Percentiles rank a stretch among this genome's conserved stretches.
Evolutionary conservation across 1,140 invertebrate species (phyloP).

Genomic region (Drosophila kikkawai): DNA sequence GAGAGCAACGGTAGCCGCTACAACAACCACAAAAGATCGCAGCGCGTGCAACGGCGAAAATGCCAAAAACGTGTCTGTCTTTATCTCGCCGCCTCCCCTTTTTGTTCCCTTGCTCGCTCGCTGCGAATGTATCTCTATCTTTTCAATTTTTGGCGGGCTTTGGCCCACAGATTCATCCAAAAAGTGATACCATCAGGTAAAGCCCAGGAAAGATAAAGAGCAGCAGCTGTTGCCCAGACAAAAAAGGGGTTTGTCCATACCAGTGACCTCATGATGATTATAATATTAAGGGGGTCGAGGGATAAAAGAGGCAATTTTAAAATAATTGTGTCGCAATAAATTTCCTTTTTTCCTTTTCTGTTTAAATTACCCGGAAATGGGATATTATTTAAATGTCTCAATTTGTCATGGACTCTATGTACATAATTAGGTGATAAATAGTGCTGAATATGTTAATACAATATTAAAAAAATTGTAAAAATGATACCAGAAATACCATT

Average conservation of each 20-base stretch:
- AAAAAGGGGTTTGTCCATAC: conserved; percentile 51
- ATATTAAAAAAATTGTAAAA: neutral
- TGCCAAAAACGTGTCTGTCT: conserved; percentile 68
- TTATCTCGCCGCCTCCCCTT: conserved; percentile 24
- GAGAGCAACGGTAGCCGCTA: conserved; percentile 34
- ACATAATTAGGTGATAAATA: no score
- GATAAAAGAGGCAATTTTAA: conserved; percentile 10
- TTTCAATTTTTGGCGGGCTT: conserved; percentile 53
- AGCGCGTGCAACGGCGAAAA: conserved; percentile 69
- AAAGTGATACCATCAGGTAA: conserved; percentile 75
- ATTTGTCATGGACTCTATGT: no score
- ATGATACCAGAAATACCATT: neutral
- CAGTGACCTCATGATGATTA: conserved; percentile 1
- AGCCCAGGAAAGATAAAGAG: conserved; percentile 16
- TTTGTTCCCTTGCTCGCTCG: neutral
- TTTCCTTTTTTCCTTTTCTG: no score
- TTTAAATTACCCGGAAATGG: no score
- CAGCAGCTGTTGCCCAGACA: conserved; percentile 40
- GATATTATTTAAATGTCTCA: no score
- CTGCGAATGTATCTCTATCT: conserved; percentile 11
- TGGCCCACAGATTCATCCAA: conserved; percentile 38
- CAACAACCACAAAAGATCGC: conserved; percentile 41
- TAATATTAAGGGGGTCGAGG: neutral
- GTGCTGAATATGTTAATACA: no score
- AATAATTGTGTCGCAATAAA: neutral